phyloP scores from a whole-genome alignment of 2,113 vertebrate genomes.

The Neolamprologus toae region DNA sequence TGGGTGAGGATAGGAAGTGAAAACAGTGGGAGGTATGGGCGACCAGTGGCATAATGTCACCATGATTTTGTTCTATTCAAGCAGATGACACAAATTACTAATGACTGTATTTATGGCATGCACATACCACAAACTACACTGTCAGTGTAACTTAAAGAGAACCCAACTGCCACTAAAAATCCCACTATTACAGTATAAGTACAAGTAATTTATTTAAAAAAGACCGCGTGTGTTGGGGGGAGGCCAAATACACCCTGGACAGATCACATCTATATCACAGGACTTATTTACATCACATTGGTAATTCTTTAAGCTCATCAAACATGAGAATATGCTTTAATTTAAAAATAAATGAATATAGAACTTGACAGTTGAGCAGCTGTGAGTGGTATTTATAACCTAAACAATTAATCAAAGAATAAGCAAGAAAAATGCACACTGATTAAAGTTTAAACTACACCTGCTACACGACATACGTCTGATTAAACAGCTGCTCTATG shows the following conservation, averaged over 20 bases:
- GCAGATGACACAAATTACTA: not conserved
- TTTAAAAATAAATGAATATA: not conserved
- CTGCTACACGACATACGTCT: not conserved
- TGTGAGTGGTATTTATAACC: not conserved
- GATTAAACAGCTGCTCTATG: not conserved
- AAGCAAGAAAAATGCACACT: accelerated
- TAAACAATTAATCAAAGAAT: not conserved
- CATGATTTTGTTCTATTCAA: not conserved
- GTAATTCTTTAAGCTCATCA: not conserved
- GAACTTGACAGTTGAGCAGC: not conserved
- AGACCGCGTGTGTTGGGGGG: accelerated
- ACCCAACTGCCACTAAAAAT: accelerated
- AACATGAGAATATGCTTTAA: not conserved
- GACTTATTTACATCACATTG: not conserved
- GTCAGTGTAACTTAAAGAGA: not conserved
- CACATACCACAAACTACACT: not conserved
- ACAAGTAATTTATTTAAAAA: not conserved
- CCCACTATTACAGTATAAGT: not conserved
- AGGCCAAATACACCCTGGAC: not conserved
- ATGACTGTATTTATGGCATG: not conserved
- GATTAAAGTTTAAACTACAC: not conserved
- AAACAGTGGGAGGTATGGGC: not conserved
- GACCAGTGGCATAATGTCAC: accelerated
- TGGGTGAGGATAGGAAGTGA: not conserved
- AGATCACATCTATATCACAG: not conserved